These are phyloP conservation scores for Micromys minutus DNA, from an alignment of 2,113 vertebrate species.

Conservation along the genomic window DNA sequence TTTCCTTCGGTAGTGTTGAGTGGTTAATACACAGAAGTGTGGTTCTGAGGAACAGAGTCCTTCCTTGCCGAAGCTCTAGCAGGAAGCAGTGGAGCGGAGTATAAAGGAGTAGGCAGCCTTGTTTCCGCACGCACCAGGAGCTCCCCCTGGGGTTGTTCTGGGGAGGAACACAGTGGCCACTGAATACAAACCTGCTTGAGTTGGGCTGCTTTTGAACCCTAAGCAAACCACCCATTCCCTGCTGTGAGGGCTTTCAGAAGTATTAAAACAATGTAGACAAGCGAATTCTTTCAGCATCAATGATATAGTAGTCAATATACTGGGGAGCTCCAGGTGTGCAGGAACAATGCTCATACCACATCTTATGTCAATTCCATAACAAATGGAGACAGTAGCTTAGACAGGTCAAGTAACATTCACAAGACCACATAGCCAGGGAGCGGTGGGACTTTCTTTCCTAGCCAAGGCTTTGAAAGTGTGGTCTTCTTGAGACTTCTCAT, in stretches of 20 bases:
- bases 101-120: background rate
- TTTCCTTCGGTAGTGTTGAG: background rate
- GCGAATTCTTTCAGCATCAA: background rate
- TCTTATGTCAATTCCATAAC: background rate
- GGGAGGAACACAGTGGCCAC: background rate
- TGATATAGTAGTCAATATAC: background rate
- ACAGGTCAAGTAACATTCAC: slow-evolving; percentile 9
- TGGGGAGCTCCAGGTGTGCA: background rate
- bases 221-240: background rate
- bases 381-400: background rate
- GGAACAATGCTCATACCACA: background rate
- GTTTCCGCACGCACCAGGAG: background rate
- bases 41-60: background rate
- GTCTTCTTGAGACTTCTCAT: background rate
- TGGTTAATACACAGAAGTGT: background rate
- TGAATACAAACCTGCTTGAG: background rate
- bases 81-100: background rate
- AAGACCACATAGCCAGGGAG: background rate
- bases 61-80: background rate
- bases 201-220: background rate
- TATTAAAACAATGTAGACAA: background rate
- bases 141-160: background rate
- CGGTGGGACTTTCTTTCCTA: background rate
- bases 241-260: background rate
- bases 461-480: slow-evolving; percentile 4